Percentiles rank a stretch among this genome's conserved stretches.
Evolutionary conservation across 2,797 vertebrate genomes (phyloP).

Genomic region (Pelochelys cantorii): DNA sequence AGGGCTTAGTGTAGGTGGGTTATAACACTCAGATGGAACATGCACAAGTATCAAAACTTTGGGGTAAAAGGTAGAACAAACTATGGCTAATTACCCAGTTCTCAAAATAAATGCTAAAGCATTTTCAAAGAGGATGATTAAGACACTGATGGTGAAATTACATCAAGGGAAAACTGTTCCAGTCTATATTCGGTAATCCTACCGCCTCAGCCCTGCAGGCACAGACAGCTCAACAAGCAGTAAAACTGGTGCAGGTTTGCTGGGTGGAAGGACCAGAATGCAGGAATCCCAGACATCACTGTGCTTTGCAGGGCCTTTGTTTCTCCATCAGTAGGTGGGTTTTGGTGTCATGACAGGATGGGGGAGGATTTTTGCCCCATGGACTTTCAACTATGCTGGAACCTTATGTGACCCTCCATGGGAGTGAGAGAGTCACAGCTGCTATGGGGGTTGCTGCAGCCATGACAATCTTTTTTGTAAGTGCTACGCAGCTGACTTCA

Average conservation of each 20-base stretch:
- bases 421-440: not conserved
- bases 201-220: not conserved
- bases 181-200: not conserved
- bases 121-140: not conserved
- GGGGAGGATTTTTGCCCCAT: not conserved
- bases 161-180: not conserved
- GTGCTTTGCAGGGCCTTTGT: not conserved
- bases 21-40: not conserved
- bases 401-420: not conserved
- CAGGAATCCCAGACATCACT: not conserved
- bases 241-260: not conserved
- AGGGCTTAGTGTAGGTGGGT: not conserved
- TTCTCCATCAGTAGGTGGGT: not conserved
- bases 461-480: conserved; percentile 16
- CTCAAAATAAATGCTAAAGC: not conserved
- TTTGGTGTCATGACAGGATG: not conserved
- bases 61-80: not conserved
- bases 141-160: not conserved
- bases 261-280: not conserved
- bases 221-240: not conserved
- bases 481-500: not conserved
- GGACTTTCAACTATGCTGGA: not conserved
- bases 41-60: not conserved
- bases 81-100: not conserved
- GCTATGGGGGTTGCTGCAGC: not conserved